Base-by-base conservation (phyloP, 30 jellyfish, hydroid and myxozoan species). In the Mastigias papua region DNA sequence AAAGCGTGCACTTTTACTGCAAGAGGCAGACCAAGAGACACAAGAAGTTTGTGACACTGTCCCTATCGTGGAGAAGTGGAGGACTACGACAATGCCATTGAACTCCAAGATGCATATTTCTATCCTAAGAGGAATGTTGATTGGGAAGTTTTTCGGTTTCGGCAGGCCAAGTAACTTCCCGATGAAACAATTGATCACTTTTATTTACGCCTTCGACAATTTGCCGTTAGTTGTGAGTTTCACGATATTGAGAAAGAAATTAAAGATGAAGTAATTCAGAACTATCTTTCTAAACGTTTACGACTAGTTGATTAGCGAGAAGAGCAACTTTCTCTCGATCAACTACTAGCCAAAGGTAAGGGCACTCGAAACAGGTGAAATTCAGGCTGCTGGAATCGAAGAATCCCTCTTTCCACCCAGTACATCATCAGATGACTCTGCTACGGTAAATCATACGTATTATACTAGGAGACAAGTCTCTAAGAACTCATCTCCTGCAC, bases 121-220 rank as follows among this genome's bases (percentile, higher is more conserved):
- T 15, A 5, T 37, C 54, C 54, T 5, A 37, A 37, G 54, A 37
- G 11, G 11, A 37, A 37, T 37, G 11, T 11, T 4, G 71, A 33
- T 9, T 28, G 5, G 2, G 48, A 72, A 34, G 11, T 72, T 26
- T 72, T 72, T 33, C 84, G 32, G 31, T 72, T 72, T 48, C 84
- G 73, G 21, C 73, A 72, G 32, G 71, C 84, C 26, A 72, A n/a
- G 5, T 31, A 72, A 61, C 73, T 72, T n/a, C 4, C 84, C 22
- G 84, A 34, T 19, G 84, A 72, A 34, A 72, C 84, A 72, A 21
- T 72, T 22, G 84, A 34, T 33, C 84, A 72, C 28, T 72, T 72
- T 28, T 72, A 72, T 22, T 28, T 42, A n/a, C 31, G 84, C 21
- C 71, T 72, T 1, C 28, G 84, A 11, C n/a, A 72, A 72, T 22